Evolutionary conservation across 2,113 vertebrate species (phyloP).

Genomic region (Periophthalmodon schlosseri): DNA sequence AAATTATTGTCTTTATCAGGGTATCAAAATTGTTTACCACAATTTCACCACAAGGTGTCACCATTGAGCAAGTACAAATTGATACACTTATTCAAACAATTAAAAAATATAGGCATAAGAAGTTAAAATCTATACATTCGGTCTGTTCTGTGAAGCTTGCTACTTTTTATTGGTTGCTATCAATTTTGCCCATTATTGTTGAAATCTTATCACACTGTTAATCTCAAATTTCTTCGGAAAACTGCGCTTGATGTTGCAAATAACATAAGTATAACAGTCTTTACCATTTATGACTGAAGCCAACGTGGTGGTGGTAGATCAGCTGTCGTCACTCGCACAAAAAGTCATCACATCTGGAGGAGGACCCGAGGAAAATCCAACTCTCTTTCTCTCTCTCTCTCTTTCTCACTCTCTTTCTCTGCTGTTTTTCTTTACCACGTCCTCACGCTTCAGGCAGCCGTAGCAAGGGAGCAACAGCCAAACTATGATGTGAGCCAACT

Average conservation of each 20-base stretch:
- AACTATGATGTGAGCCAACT: slow-evolving; percentile 32
- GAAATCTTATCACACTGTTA: too few species aligned
- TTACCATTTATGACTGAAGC: neutral
- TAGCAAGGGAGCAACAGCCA: slow-evolving; percentile 10
- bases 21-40: neutral
- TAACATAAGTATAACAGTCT: neutral
- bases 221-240: too few species aligned
- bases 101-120: neutral
- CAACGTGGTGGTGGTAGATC: neutral
- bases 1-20: neutral
- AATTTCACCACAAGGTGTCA: slow-evolving; percentile 53
- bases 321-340: slow-evolving; percentile 1
- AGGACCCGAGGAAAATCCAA: slow-evolving; percentile 56
- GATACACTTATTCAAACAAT: neutral
- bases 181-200: too few species aligned
- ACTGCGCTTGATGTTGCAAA: neutral
- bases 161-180: too few species aligned
- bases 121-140: too few species aligned
- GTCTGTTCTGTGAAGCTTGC: too few species aligned
- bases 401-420: slow-evolving; percentile 4
- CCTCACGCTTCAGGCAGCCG: slow-evolving; percentile 48
- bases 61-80: slow-evolving; percentile 3
- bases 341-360: slow-evolving; percentile 62
- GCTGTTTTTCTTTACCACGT: slow-evolving; percentile 52
- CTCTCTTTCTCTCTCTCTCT: slow-evolving; percentile 20